Evolutionary conservation across 2,888 invertebrate genomes (phyloP), one percentile per base, ranked within the genome.

Genomic region (Pedicia rivosa): DNA sequence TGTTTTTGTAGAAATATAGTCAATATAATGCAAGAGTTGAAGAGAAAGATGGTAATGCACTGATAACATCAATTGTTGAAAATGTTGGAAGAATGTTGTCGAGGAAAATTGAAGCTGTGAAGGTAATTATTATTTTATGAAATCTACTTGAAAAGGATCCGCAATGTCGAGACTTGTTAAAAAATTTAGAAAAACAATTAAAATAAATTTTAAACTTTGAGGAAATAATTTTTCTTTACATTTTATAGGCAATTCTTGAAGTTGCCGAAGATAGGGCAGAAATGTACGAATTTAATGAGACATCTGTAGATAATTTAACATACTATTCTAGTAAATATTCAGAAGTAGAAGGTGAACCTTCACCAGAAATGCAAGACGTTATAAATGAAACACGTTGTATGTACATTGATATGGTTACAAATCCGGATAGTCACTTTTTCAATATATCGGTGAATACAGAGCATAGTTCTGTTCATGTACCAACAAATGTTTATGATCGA

Each of bases 401-500:
- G 58, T 79, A 73, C 50, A 62, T 66, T 47, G 56, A 62, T 14
- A 67, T 81, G 52, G 50, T 64, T 7, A 55, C 86, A 15, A 74
- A 74, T 50, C 67, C 68, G 39, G 80, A 84, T 53, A 75, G 79
- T 1, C 84, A 87, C 57, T 91, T 91, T 60, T 83, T 84, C 56
- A 76, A 84, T 53, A 75, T 86, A 42, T 72, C 74, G 25, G 79
- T 87, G 10, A 84, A 84, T 55, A 79, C 79, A 9, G 72, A 66
- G 39, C 70, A 72, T 48, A 88, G 88, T 53, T 79, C 91, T 43
- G 83, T 94, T 35, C 94, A 95, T 58, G 82, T 94, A 17, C 94
- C 95, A 4, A 87, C 90, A 20, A 92, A 92, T 64, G 81, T 95
- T 40, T 92, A 74, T 63, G 90, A 88, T 56, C 67, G 70, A 66